Evolutionary conservation across 2,113 vertebrate genomes (phyloP), one percentile per base, ranked within the genome.

Genomic region (Notechis scutatus): DNA sequence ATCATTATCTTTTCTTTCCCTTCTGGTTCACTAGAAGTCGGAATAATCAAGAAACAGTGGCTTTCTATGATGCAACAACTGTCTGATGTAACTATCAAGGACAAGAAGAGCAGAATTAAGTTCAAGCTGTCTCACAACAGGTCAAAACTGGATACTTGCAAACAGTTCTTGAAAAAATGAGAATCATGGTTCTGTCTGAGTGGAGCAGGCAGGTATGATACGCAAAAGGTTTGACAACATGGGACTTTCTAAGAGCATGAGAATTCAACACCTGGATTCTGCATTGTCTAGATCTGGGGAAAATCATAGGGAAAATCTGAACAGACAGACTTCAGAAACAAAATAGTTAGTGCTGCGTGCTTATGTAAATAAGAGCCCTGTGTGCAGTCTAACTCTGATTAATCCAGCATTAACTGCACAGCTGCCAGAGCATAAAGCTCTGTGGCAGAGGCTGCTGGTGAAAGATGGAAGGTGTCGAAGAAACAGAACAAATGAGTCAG

Each of bases 401-500:
- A 89, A 89, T 85, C 55, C 26, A 23, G 59, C 54, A 92, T 50
- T 90, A 90, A 90, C 14, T 64, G 56, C 81, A 20, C 89, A 87
- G 81, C 87, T 64, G 54, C 42, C n/a, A 90, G 34, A 86, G 42
- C 2, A 42, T 9, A 86, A 59, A 61, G 29, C 11, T 21, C 8
- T 21, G 18, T 21, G 56, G 92, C 42, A 90, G 24, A 86, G 52
- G 89, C 14, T 50, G 74, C 6, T 86, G 74, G 23, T 29, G 74
- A 86, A 81, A 47, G 81, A 86, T n/a, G 56, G 59, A 56, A 85
- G 88, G 24, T 86, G 55, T 42, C 26, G 89, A 59, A 55, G 81
- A 90, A 90, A 93, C 74, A 29, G 23, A 52, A 64, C 89, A 86
- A 90, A 85, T 87, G 89, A 90, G 56, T 86, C 74, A 64, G 74